Conservation (phyloP, 53 echinoderm and acorn worm species). For the Stichopus horrens region DNA sequence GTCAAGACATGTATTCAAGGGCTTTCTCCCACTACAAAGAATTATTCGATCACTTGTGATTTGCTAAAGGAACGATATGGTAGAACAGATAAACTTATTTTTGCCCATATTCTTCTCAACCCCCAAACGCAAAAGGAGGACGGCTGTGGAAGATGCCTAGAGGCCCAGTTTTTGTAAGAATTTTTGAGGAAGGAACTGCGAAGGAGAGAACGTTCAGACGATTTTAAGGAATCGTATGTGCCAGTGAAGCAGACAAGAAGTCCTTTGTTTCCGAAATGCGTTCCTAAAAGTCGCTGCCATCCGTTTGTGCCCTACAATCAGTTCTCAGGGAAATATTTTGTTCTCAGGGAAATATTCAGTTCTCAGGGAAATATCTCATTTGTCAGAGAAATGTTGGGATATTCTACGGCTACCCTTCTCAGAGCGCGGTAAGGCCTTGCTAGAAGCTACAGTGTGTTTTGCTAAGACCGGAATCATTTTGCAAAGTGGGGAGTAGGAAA, state of each 20-base stretch:
- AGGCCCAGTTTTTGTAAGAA: conserved; percentile 4
- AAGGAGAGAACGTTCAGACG: conserved; percentile 7
- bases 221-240: conserved; percentile 3
- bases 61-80: conserved; percentile 7
- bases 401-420: background rate
- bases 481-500: conserved; percentile 8
- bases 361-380: background rate
- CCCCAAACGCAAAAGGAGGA: conserved; percentile 1
- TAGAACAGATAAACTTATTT: background rate
- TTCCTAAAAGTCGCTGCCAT: conserved; percentile 4
- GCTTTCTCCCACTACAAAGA: background rate
- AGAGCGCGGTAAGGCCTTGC: conserved; percentile 22
- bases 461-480: conserved; percentile 15
- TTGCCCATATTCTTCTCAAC: background rate
- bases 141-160: background rate
- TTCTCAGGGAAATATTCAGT: background rate
- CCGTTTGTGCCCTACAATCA: background rate
- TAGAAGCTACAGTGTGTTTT: conserved; percentile 31
- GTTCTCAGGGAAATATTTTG: conserved; percentile 7
- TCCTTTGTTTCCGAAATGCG: background rate
- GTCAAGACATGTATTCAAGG: background rate
- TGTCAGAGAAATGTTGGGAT: conserved; percentile 39
- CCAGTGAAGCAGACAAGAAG: background rate
- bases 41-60: background rate
- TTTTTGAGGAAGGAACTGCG: background rate